phyloP scores from a whole-genome alignment of 2,113 vertebrate species.

The Elephas maximus region DNA sequence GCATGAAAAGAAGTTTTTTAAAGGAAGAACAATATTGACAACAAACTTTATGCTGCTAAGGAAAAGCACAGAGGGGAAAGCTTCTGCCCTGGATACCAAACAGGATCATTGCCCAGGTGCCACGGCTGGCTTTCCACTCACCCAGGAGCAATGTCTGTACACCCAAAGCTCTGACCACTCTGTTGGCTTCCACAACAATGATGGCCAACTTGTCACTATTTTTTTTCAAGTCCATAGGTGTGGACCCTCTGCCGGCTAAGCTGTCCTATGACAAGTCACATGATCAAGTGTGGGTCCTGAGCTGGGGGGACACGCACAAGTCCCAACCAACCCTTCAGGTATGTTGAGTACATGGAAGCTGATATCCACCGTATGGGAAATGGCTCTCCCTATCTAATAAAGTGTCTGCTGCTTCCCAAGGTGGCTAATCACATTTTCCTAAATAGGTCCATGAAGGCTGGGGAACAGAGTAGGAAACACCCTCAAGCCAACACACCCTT shows the following conservation, averaged over 20 bases:
- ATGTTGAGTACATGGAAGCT: not conserved
- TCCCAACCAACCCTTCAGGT: conserved; percentile 95
- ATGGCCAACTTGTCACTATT: conserved; percentile 61
- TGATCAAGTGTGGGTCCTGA: conserved; percentile 97
- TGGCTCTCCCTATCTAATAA: not conserved
- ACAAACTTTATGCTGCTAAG: not conserved
- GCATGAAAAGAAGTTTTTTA: not conserved
- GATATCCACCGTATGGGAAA: not conserved
- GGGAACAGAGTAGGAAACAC: not conserved
- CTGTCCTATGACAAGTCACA: conserved; percentile 98
- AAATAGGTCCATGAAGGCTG: not conserved
- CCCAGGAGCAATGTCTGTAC: no score
- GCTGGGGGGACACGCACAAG: conserved; percentile 93
- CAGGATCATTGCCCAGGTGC: not conserved
- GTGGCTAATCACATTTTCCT: not conserved
- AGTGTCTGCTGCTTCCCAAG: not conserved
- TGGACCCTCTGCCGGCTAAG: conserved; percentile 95
- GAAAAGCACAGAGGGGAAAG: not conserved
- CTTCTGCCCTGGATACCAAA: not conserved
- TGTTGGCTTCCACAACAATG: not conserved
- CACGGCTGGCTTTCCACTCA: not conserved
- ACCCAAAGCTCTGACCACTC: not conserved
- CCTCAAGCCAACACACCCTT: not conserved
- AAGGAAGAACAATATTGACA: not conserved
- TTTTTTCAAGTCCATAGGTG: conserved; percentile 92